phyloP scores from a whole-genome alignment of 2,888 invertebrate species.

The Camptogramma bilineatum region DNA sequence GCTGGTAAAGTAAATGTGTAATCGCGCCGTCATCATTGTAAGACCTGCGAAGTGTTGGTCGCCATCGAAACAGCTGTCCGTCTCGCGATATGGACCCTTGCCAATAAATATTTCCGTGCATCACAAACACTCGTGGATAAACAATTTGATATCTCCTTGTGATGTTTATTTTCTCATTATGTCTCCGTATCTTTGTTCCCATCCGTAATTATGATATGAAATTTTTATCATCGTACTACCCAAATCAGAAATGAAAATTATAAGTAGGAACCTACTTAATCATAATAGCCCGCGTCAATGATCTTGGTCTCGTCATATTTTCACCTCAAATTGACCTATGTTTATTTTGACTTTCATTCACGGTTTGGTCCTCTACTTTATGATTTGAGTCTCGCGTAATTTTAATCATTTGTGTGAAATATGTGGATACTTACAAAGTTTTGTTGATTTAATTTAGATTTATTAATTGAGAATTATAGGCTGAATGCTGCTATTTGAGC shows the following conservation, averaged over 20 bases:
- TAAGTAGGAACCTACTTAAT: neutral
- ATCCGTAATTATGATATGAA: conserved; percentile 3
- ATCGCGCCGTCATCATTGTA: conserved; percentile 9
- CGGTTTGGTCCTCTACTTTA: neutral
- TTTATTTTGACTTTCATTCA: conserved; percentile 19
- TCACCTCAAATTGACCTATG: conserved; percentile 30
- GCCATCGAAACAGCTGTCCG: conserved; percentile 50
- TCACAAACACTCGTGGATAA: conserved; percentile 45
- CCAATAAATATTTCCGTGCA: conserved; percentile 57
- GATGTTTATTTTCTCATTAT: conserved; percentile 26
- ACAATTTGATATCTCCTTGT: conserved; percentile 35
- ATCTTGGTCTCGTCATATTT: neutral
- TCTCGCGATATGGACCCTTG: conserved; percentile 48
- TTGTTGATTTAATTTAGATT: conserved; percentile 5
- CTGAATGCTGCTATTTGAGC: conserved; percentile 22
- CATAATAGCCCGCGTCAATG: neutral
- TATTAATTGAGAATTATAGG: conserved; percentile 30
- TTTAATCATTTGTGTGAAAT: neutral
- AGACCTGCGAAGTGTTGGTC: conserved; percentile 17
- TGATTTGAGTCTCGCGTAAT: neutral
- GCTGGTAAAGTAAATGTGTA: conserved; percentile 1
- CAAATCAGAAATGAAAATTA: neutral
- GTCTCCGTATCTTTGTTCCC: conserved; percentile 5
- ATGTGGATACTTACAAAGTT: neutral
- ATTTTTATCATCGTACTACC: neutral